A percentile compares a stretch with the other conserved stretches of the same genome.
Evolutionary conservation across 2,797 vertebrate species (phyloP).

Genomic region (Adrianichthys oophorus): DNA sequence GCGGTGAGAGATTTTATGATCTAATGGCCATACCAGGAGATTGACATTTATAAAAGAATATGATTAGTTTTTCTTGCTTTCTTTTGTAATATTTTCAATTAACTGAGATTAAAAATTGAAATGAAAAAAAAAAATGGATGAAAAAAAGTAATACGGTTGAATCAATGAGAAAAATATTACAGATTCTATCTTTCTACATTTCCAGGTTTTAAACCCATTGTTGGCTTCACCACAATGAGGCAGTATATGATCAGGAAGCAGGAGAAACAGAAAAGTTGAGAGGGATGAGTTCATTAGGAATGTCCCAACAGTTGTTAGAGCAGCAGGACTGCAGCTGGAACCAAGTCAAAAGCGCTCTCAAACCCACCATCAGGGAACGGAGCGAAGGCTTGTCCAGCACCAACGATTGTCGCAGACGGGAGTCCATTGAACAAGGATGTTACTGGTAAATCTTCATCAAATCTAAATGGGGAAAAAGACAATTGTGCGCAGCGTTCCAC

Average conservation of each 20-base stretch:
- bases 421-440: no score
- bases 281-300: conserved; percentile 69
- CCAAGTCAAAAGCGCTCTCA: conserved; percentile 61
- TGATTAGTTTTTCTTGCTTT: no score
- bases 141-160: no score
- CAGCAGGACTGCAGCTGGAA: conserved; percentile 57
- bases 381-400: conserved; percentile 47
- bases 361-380: conserved; percentile 46
- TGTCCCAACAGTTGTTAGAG: conserved; percentile 66
- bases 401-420: conserved; percentile 52
- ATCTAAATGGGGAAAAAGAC: conserved; percentile 11
- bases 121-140: no score
- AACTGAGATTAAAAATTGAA: no score
- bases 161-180: no score
- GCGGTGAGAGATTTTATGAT: neutral
- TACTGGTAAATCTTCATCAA: no score
- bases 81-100: no score
- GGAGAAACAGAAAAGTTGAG: conserved; percentile 64
- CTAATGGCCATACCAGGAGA: no score
- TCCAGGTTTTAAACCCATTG: conserved; percentile 41
- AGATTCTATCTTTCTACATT: no score
- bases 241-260: conserved; percentile 80
- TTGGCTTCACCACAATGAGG: conserved; percentile 83
- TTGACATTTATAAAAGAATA: no score
- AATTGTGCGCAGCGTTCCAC: conserved; percentile 35